Conservation (phyloP, 2,113 vertebrate genomes). For the Pedetes capensis region DNA sequence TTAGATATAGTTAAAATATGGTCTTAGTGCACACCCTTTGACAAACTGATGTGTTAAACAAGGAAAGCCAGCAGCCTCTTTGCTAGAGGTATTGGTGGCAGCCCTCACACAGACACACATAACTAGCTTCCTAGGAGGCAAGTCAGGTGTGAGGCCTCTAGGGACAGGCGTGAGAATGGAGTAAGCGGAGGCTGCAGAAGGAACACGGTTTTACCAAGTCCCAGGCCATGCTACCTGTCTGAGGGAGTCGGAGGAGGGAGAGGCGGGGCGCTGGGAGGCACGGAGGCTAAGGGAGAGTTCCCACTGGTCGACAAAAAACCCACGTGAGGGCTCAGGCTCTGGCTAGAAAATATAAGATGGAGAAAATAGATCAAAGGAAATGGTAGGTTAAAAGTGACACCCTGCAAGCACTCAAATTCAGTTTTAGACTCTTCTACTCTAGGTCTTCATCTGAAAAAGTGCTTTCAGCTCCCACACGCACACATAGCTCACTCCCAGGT, state of each 20-base stretch:
- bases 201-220: slow-evolving; percentile 26
- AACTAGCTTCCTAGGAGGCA: neutral
- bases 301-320: slow-evolving; percentile 93
- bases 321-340: slow-evolving; percentile 88
- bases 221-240: slow-evolving; percentile 91
- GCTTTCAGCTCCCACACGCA: neutral
- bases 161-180: neutral
- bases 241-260: slow-evolving; percentile 87
- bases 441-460: neutral
- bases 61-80: neutral
- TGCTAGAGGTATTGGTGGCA: neutral
- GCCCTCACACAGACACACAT: neutral
- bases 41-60: neutral
- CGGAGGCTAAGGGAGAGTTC: slow-evolving; percentile 86
- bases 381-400: neutral
- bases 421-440: neutral
- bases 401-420: neutral
- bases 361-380: slow-evolving; percentile 62
- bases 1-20: neutral
- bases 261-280: slow-evolving; percentile 83
- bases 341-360: slow-evolving; percentile 84
- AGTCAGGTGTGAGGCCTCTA: neutral
- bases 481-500: neutral
- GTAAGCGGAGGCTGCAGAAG: slow-evolving; percentile 62
- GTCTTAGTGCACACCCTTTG: neutral